Evolutionary conservation across 2,888 invertebrate species (phyloP).

Genomic region (Entomobrya proxima): DNA sequence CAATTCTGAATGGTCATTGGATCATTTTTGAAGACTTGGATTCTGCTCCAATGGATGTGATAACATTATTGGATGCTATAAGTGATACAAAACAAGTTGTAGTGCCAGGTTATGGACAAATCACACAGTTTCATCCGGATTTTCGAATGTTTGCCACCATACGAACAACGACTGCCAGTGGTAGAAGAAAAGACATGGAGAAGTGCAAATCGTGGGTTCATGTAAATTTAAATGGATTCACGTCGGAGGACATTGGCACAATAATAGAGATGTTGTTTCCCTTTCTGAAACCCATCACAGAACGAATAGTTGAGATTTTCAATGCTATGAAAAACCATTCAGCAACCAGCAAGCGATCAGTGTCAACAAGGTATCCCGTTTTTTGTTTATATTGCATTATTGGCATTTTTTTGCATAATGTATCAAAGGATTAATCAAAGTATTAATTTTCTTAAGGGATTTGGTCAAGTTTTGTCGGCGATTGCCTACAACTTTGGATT

Average conservation of each 20-base stretch:
- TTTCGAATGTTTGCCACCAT: conserved; percentile 94
- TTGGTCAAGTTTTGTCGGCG: conserved; percentile 93
- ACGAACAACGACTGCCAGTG: conserved; percentile 43
- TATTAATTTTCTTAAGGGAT: too few relatives aligned
- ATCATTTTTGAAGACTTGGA: conserved; percentile 96
- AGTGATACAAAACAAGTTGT: conserved; percentile 88
- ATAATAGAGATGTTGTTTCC: conserved; percentile 63
- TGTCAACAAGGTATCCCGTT: conserved; percentile 71
- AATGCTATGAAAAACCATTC: conserved; percentile 48
- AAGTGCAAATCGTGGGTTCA: conserved; percentile 88
- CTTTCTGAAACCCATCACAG: conserved; percentile 64
- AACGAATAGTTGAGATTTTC: conserved; percentile 69
- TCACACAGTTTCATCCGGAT: conserved; percentile 86
- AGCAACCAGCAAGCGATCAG: conserved; percentile 26
- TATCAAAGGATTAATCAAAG: neutral
- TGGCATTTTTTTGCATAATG: neutral
- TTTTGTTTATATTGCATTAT: neutral
- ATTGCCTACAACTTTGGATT: conserved; percentile 85
- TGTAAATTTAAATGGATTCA: conserved; percentile 88
- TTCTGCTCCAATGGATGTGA: conserved; percentile 93
- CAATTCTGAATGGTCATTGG: conserved; percentile 85
- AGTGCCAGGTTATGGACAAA: conserved; percentile 92
- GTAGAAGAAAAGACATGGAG: conserved; percentile 34
- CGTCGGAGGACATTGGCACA: conserved; percentile 83
- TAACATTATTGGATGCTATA: conserved; percentile 89